Evolutionary conservation across 1,140 invertebrate genomes (phyloP), one percentile per base, ranked within the genome.

Genomic region (Hestina assimilis): DNA sequence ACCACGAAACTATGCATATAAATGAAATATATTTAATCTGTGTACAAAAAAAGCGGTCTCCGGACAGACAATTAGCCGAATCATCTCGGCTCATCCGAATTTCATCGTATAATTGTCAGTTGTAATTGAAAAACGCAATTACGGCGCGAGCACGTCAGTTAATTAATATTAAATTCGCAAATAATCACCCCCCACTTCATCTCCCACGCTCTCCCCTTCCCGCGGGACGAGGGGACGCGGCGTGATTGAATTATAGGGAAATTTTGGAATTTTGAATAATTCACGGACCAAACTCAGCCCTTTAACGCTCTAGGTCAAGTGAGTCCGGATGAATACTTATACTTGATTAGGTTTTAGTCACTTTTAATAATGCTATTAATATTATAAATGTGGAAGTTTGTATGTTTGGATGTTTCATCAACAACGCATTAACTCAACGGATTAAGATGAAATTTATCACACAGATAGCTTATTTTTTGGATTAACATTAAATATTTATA

Each of bases 111-210:
- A 84, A 87, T 83, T 87, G 83, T 83, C 81, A 84, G 66, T 69
- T 75, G 68, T 87, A 87, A 87, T 87, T 87, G 84, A 87, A 87
- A 87, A 87, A 87, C 80, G 75, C 75, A 84, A 87, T 85, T 87
- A 87, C 69, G 56, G 43, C 51, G 59, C 60, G 77, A 73, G 72
- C 74, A 75, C 75, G 79, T 72, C 69, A 69, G 72, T 83, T 83
- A 87, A 83, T 87, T 85, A 87, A 85, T 83, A 85, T 83, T 85
- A 85, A 85, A 87, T 85, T 87, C 76, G 83, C 77, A 82, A 87
- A 87, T 87, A 87, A 85, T 87, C 80, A 66, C 60, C 69, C 71
- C 66, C 45, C 55, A 60, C 69, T 63, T 63, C 45, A 15, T 15
- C 20, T 3, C 38, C 58, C 71, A 66, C 67, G 59, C 43, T 35